Evolutionary conservation across 2,888 invertebrate species (phyloP), one percentile per base, ranked within the genome.

Genomic region (Bombylius major): DNA sequence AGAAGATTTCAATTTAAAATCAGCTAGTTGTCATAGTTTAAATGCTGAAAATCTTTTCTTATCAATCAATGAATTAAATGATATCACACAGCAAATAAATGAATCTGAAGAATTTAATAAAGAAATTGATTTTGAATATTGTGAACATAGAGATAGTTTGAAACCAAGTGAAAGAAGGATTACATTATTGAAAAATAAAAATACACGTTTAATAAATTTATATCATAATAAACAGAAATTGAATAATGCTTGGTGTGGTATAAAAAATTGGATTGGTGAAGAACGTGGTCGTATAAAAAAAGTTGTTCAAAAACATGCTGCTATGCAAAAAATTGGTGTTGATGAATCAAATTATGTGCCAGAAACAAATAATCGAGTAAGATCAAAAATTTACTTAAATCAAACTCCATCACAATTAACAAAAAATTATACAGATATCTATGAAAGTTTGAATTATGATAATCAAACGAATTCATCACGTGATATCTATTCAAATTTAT

Each of bases 1-100:
- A 42, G 71, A 70, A 23, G 70, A 71, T 12, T 72, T 70, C 51
- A 70, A 74, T 62, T 63, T 74, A 51, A 74, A 73, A 56, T 74
- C 73, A 1, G 71, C 70, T 1, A 73, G 73, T 60, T 74, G 69
- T 53, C 72, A 74, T 62, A 73, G 72, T 50, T 63, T 74, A 12
- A 69, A 71, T 61, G 67, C 69, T 3, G 69, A 72, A 58, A 70
- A 69, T 53, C 59, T 73, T 6, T 73, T 70, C 50, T 66, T 74
- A 5, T 74, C 74, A 45, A 72, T 74, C n/a, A 72, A 73, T 49
- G 74, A 74, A 58, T 65, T 74, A 32, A 72, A 74, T 56, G 73
- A 73, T 61, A 69, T 74, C 4, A 71, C 72, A 5, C 63, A 69
- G 4, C 72, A 73, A 59, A 73, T 73, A 14, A 72, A 73, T 54